These are phyloP conservation scores for Clinocottus analis DNA, from an alignment of 2,113 vertebrate species.

Conservation along the genomic window DNA sequence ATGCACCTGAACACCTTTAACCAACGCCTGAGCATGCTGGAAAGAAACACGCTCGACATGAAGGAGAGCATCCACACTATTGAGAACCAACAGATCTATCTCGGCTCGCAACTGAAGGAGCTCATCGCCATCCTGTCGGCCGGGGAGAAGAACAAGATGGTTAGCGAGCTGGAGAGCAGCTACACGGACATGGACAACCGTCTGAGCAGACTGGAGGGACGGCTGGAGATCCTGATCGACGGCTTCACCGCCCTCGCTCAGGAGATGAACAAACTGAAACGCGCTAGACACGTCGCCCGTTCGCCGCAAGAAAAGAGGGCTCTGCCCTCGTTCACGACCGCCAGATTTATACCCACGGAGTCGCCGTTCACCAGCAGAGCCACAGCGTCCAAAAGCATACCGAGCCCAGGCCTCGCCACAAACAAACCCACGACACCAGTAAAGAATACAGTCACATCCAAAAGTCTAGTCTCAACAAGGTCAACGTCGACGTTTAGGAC, in stretches of 20 bases:
- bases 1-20: conserved; percentile 78
- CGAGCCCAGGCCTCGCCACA: conserved; percentile 37
- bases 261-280: conserved; percentile 81
- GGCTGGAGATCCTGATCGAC: conserved; percentile 82
- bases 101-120: conserved; percentile 71
- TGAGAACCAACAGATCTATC: conserved; percentile 62
- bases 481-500: conserved; percentile 48
- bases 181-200: conserved; percentile 74
- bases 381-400: conserved; percentile 60
- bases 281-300: conserved; percentile 47
- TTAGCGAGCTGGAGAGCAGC: conserved; percentile 63
- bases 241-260: conserved; percentile 80
- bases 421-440: conserved; percentile 20
- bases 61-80: conserved; percentile 73
- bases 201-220: conserved; percentile 72
- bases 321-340: conserved; percentile 31
- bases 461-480: conserved; percentile 26
- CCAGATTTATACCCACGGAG: conserved; percentile 36
- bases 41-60: conserved; percentile 79
- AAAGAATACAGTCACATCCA: conserved; percentile 42
- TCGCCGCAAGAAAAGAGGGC: conserved; percentile 47
- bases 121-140: conserved; percentile 42
- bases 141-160: conserved; percentile 57
- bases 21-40: conserved; percentile 79
- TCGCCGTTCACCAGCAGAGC: conserved; percentile 41